Base-by-base conservation (phyloP, 2,888 invertebrate genomes). In the Thecophora atra region DNA sequence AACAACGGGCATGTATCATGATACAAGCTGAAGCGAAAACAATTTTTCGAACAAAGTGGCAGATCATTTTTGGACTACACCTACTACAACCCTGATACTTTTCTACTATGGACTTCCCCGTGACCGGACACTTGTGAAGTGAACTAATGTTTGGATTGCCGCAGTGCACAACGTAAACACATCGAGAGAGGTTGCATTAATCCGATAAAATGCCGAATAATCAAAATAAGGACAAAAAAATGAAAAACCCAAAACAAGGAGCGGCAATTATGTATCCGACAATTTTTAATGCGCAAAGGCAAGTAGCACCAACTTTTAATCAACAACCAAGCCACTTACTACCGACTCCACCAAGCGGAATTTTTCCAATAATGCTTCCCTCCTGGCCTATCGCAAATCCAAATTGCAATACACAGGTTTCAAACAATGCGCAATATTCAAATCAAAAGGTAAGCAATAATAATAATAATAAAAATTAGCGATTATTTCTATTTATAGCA, bases 371-470 rank as follows among this genome's bases (percentile, higher is more conserved):
- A 5, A n/a, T 47, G 47, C 11, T 47, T 5, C 47, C 47, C 17
- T 5, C 47, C 47, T 47, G 47, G 47, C 47, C 2, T n/a, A 15
- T 17, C 11, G 15, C 47, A 5, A 47, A 47, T n/a, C 47, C 47
- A 47, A 47, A 47, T n/a, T 47, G 15, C n/a, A 47, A n/a, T 47
- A 6, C 47, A 5, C 47, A n/a, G 17, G n/a, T n/a, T 28, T 2
- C 7, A n/a, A n/a, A n/a, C 7, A 58, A 58, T 15, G 54, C 28
- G 28, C 67, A 66, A 8, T 13, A 54, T 30, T 4, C 21, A 21
- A 67, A 54, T 2, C 67, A 56, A 30, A 67, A 67, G 56, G 67
- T 67, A 56, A 64, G 17, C 21, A 58, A 8, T 37, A 37, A 37
- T 37, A 37, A 37, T n/a, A 11, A 30, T 30, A 30, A 6, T 15